A percentile compares a stretch with the other conserved stretches of the same genome.
Conservation (phyloP, 2,113 vertebrate species). For the Lethenteron camtschaticum region DNA sequence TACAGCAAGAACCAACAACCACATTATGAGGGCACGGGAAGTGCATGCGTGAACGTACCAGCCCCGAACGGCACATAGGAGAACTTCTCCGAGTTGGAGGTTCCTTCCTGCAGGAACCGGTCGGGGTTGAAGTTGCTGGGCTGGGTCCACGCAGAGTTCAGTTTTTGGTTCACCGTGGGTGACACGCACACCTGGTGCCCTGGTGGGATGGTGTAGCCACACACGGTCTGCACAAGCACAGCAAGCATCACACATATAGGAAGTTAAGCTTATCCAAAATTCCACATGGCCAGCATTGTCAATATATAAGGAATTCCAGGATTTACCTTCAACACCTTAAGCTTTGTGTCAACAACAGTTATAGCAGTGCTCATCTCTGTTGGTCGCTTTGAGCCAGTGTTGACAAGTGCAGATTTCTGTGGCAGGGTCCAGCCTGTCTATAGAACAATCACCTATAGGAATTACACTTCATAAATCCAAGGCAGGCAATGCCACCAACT, state of each 20-base stretch:
- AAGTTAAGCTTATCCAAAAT: neutral
- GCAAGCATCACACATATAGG: neutral
- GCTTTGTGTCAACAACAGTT: no score
- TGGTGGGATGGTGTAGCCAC: slow-evolving; percentile 58
- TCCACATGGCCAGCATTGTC: no score
- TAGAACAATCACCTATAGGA: neutral
- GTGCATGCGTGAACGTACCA: slow-evolving; percentile 26
- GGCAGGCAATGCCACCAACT: neutral
- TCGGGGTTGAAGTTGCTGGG: slow-evolving; percentile 54
- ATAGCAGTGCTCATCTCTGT: no score
- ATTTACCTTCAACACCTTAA: no score
- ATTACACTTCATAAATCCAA: neutral
- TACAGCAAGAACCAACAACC: neutral
- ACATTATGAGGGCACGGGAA: no score
- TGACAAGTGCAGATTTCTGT: no score
- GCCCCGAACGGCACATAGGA: slow-evolving; percentile 78
- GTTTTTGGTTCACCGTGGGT: slow-evolving; percentile 79
- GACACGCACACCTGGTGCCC: slow-evolving; percentile 96
- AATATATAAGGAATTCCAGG: no score
- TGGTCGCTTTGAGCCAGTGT: no score
- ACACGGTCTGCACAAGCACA: slow-evolving; percentile 28
- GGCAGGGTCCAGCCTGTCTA: neutral
- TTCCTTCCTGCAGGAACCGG: slow-evolving; percentile 58
- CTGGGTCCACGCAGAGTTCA: slow-evolving; percentile 47
- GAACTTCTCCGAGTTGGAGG: slow-evolving; percentile 59